A percentile compares a stretch with the other conserved stretches of the same genome.
Evolutionary conservation across 2,888 invertebrate species (phyloP).

Genomic region (Troides oblongomaculatus): DNA sequence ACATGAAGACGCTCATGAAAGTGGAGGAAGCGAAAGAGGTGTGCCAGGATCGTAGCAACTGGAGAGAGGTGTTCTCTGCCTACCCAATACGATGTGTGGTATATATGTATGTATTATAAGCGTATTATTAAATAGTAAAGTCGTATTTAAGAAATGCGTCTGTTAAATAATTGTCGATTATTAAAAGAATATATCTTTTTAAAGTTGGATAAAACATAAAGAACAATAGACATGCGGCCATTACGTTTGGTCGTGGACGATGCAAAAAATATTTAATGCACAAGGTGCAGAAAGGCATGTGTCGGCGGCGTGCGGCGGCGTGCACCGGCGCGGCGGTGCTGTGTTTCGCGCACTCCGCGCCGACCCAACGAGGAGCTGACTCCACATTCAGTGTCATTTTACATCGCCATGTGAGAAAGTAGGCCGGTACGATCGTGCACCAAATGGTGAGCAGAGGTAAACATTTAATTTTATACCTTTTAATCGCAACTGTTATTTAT

Average conservation of each 20-base stretch:
- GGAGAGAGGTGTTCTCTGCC: no score
- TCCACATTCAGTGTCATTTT: conserved; percentile 55
- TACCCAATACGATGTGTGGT: no score
- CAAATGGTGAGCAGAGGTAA: background rate
- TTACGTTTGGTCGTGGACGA: conserved; percentile 19
- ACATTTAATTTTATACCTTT: background rate
- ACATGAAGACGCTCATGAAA: no score
- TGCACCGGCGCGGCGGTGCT: conserved; percentile 36
- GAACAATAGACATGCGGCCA: conserved; percentile 5
- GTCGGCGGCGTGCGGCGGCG: conserved; percentile 33
- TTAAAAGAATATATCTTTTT: background rate
- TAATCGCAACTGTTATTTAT: background rate
- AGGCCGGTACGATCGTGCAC: conserved; percentile 30
- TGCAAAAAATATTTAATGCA: conserved; percentile 36
- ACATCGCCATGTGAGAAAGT: conserved; percentile 45
- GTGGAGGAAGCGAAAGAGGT: no score
- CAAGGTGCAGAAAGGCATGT: conserved; percentile 41
- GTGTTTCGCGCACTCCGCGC: conserved; percentile 47
- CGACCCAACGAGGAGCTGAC: conserved; percentile 47
- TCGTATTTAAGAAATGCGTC: background rate
- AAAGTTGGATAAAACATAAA: background rate
- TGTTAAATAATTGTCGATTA: background rate
- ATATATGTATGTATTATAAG: no score
- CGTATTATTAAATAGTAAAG: background rate
- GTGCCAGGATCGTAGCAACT: no score